Evolutionary conservation across 2,113 vertebrate genomes (phyloP), one percentile per base, ranked within the genome.

Genomic region (Brachypteracias leptosomus): DNA sequence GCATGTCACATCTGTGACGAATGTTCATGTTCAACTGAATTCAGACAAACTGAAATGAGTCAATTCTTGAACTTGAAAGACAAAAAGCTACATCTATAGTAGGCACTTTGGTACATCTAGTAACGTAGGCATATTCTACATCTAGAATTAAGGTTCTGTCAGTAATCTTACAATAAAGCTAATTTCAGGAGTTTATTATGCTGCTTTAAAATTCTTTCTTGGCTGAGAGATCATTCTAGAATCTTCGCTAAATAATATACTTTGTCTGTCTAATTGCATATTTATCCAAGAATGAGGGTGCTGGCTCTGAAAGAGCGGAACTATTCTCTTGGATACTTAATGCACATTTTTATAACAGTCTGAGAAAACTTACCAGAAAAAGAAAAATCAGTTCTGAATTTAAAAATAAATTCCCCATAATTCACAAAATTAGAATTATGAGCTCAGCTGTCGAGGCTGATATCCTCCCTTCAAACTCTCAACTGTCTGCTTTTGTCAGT

Each of bases 81-180:
- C 29, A 70, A 84, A 90, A 65, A 87, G 83, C 85, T 75, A 95
- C 46, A 58, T 88, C 76, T 73, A 59, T 65, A 89, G 79, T 84
- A 98, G 97, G 98, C 98, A 98, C 97, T 97, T 98, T 88, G 97
- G 97, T 97, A 92, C 75, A 49, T 90, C 89, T 95, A 94, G 91
- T 93, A 87, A 88, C 54, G 54, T 59, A 96, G 93, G 86, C 82
- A 77, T 95, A 95, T 91, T 84, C 96, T 94, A 88, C 83, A 88
- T 46, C 70, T 93, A 95, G 73, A 89, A 33, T 95, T 93, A 94
- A 86, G 83, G 70, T 97, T 96, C 85, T 77, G 55, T 89, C 93
- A 92, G 87, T 88, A 74, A 42, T 83, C 85, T 85, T 78, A 73
- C n/a, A 75, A 91, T 97, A 95, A 96, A 97, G 96, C 95, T 95